Evolutionary conservation across 2,797 vertebrate genomes (phyloP), one percentile per base, ranked within the genome.

Genomic region (Emys orbicularis): DNA sequence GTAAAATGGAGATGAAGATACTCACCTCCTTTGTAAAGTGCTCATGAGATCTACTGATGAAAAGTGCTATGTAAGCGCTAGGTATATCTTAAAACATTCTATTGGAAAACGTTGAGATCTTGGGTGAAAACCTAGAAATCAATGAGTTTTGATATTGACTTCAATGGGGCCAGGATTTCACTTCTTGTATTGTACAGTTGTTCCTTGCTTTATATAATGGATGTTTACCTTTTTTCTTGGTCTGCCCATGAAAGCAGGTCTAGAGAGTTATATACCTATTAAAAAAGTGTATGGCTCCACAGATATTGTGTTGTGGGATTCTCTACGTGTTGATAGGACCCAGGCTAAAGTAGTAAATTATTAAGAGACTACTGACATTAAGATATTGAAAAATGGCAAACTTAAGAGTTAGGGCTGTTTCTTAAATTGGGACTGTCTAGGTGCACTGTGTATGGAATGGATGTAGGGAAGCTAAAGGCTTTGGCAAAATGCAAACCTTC

Each of bases 321-420:
- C 27, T 77, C 12, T 44, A 12, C 2, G 91, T 94, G 72, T 84
- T 94, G 81, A 82, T 94, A 37, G n/a, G 61, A 49, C 91, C 72
- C 90, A 84, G 94, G 41, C 50, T 96, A 80, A 94, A 94, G 89
- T 86, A 96, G 94, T 94, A 88, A 94, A 95, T 94, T 91, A 90
- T 83, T 82, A 88, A 90, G 65, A 83, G 72, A 56, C 72, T 90
- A 85, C 41, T 92, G 85, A 47, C 61, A 80, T 18, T 84, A 25
- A 50, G 53, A 80, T 95, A 54, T 21, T 90, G 34, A 44, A 90
- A 89, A 57, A 65, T 65, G 72, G 81, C 91, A 84, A 83, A 90
- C 25, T n/a, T 8, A 0, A 9, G 85, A 61, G 21, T 84, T 93
- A 77, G 68, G 19, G 87, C 80, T 81, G 94, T 90, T 87, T 94